These are phyloP conservation scores for Falco cherrug DNA, from an alignment of 2,797 vertebrate genomes.

Conservation along the genomic window DNA sequence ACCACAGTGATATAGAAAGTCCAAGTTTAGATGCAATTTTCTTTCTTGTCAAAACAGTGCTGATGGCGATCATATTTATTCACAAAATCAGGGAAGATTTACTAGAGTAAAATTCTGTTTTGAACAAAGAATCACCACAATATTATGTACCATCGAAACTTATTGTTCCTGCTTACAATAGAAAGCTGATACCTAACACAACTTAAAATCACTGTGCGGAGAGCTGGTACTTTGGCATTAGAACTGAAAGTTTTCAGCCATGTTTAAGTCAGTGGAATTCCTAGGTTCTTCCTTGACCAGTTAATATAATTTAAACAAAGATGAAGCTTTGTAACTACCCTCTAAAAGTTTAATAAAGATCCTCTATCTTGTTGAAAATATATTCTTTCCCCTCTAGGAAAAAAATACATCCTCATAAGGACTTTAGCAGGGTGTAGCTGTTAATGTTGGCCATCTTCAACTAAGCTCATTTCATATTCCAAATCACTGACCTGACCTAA, in stretches of 20 bases:
- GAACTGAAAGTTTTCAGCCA: background rate
- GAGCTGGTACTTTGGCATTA: background rate
- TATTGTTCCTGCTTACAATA: background rate
- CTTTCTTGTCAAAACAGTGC: background rate
- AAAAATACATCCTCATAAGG: background rate
- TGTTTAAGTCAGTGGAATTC: no score
- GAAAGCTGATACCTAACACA: background rate
- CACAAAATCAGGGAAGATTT: background rate
- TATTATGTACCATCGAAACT: background rate
- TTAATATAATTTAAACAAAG: background rate
- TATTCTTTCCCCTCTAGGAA: background rate
- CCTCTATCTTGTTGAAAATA: background rate
- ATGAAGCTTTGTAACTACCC: background rate
- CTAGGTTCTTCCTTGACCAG: background rate
- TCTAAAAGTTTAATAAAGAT: background rate
- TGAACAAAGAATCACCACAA: background rate
- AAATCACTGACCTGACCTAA: background rate
- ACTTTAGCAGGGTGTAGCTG: background rate
- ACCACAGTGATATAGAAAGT: background rate
- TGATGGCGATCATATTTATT: background rate
- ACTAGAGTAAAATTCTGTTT: background rate
- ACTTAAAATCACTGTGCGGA: background rate
- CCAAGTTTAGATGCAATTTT: background rate
- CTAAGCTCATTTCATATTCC: background rate
- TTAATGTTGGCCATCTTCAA: background rate